Percentiles rank a stretch among this genome's conserved stretches.
Conservation (phyloP, 2,797 vertebrate species). For the Myripristis murdjan region DNA sequence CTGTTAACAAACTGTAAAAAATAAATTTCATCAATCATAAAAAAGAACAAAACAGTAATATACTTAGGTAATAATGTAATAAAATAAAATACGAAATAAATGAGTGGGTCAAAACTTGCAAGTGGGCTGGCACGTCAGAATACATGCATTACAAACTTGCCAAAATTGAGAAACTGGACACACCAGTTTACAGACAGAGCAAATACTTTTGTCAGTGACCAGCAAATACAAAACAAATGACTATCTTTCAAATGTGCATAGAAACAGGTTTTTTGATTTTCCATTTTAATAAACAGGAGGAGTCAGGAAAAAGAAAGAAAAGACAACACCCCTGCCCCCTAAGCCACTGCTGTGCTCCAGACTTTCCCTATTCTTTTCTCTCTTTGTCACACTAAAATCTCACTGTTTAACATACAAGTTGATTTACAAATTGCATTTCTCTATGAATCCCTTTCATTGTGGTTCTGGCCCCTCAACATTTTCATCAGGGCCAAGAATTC, state of each 20-base stretch:
- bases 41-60: constrained; percentile 6
- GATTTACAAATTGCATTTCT: constrained; percentile 98
- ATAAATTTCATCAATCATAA: background rate
- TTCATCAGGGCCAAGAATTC: constrained; percentile 95
- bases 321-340: constrained; percentile 68
- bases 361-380: constrained; percentile 73
- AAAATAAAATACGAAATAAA: constrained; percentile 25
- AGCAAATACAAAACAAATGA: constrained; percentile 40
- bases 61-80: background rate
- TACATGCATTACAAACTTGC: constrained; percentile 40
- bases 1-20: background rate
- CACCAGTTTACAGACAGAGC: constrained; percentile 39
- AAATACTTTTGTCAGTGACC: constrained; percentile 28
- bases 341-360: constrained; percentile 69
- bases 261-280: constrained; percentile 56
- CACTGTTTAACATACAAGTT: constrained; percentile 92
- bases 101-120: constrained; percentile 23
- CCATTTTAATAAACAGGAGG: constrained; percentile 65
- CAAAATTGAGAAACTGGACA: constrained; percentile 57
- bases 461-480: constrained; percentile 93
- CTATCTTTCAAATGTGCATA: constrained; percentile 48
- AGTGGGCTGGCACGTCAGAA: constrained; percentile 8
- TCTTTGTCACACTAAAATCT: constrained; percentile 86
- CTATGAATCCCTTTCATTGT: constrained; percentile 95
- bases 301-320: constrained; percentile 60